phyloP scores from a whole-genome alignment of 2,113 vertebrate species.

The Ifrita kowaldi region DNA sequence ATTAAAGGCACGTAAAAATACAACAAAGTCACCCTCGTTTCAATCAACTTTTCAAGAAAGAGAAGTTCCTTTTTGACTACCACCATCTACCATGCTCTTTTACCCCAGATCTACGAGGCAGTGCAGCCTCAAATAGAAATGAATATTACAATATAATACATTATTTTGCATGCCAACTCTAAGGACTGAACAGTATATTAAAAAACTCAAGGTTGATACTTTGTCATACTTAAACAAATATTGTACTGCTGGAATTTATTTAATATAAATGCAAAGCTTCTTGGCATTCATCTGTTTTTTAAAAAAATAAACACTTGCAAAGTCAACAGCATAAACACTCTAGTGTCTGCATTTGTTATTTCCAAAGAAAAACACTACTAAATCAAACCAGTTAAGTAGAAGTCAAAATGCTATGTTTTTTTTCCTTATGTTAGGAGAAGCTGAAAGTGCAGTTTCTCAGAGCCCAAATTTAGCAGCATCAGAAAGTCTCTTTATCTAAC shows the following conservation, averaged over 20 bases:
- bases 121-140: background rate
- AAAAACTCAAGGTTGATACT: background rate
- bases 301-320: constrained; percentile 4
- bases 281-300: background rate
- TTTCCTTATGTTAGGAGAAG: background rate
- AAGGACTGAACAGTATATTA: background rate
- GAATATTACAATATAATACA: background rate
- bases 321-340: background rate
- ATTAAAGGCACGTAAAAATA: background rate
- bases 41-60: background rate
- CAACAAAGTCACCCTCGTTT: background rate
- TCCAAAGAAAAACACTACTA: background rate
- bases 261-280: background rate
- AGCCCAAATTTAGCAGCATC: background rate
- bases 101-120: background rate
- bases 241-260: background rate
- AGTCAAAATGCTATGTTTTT: background rate
- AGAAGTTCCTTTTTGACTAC: background rate
- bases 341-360: background rate
- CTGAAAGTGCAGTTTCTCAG: background rate
- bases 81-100: background rate
- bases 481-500: background rate
- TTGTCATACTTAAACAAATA: background rate
- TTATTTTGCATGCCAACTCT: background rate
- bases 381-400: background rate